These are phyloP conservation scores for Drosophila ficusphila DNA, from an alignment of 1,140 invertebrate species.

Conservation along the genomic window DNA sequence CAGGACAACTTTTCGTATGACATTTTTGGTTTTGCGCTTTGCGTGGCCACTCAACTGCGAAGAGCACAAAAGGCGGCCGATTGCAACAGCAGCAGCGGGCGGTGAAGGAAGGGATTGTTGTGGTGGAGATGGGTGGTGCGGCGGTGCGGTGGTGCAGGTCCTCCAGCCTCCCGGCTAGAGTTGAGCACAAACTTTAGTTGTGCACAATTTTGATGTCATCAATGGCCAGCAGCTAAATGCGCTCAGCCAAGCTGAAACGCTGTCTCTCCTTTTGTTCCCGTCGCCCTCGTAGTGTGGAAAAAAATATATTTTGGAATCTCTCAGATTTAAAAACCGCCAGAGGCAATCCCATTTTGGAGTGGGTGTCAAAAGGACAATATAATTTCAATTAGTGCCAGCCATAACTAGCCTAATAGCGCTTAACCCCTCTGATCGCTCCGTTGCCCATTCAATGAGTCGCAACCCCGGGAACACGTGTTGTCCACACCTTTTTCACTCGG, in stretches of 20 bases:
- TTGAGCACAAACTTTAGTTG: conserved; percentile 39
- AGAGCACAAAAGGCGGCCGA: conserved; percentile 77
- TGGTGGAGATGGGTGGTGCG: neutral
- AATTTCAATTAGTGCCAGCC: conserved; percentile 49
- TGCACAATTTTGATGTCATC: conserved; percentile 71
- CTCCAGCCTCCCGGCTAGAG: neutral
- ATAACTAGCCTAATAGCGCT: conserved; percentile 48
- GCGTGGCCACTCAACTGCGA: conserved; percentile 83
- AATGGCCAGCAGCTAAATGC: conserved; percentile 48
- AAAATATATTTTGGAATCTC: conserved; percentile 23
- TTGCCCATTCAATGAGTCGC: conserved; percentile 10
- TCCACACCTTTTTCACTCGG: conserved; percentile 57
- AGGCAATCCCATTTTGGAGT: neutral
- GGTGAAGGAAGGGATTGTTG: neutral
- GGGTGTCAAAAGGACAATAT: conserved; percentile 32
- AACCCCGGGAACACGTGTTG: conserved; percentile 66
- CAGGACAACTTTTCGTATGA: conserved; percentile 71
- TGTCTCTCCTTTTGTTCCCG: conserved; percentile 36
- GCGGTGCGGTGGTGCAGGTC: conserved; percentile 13
- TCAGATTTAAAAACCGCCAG: conserved; percentile 25
- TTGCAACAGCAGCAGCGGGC: conserved; percentile 51
- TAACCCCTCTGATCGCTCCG: conserved; percentile 50
- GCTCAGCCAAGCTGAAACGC: conserved; percentile 72
- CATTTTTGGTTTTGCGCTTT: conserved; percentile 79
- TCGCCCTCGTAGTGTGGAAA: conserved; percentile 16